Evolutionary conservation across 2,113 vertebrate species (phyloP), one percentile per base, ranked within the genome.

Genomic region (Globicephala melas): DNA sequence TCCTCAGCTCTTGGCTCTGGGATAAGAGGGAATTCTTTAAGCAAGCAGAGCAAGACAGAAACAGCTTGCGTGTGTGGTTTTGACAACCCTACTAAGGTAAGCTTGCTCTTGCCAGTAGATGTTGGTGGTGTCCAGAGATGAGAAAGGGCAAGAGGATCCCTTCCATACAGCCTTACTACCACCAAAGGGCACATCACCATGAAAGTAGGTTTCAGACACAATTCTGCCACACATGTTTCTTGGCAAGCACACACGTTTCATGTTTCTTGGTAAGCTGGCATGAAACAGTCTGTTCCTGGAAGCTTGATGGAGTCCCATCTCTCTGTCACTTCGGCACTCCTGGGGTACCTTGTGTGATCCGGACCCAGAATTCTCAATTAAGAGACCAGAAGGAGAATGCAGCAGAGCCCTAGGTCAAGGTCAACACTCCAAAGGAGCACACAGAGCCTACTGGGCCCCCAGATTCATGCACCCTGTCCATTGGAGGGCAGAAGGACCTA

Each of bases 401-500:
- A n/a, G 17, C 8, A 38, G 5, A 38, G 26, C 15, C 18, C 2
- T 0, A 25, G 41, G 33, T 50, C 20, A 8, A 79, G 47, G n/a
- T 15, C 68, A 67, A 55, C 8, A 5, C 12, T 71, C 33, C 17
- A 8, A 36, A 80, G 33, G 8, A 13, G 11, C 18, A 55, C 36
- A 38, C 33, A 8, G 3, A 80, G 13, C 23, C 20, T 36, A 6
- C 44, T 10, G 8, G 55, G 3, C 6, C 55, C 8, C 70, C 58
- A 38, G 17, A 6, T 25, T 14, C n/a, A 80, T 60, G 15, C 0
- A 1, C 1, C 53, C 10, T 31, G 12, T 23, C 21, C 4, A 17
- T 0, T 8, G 68, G 68, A 26, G 36, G 26, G 5, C 8, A 53
- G 21, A 81, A 47, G n/a, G 25, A 0, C 12, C 14, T 2, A 0